phyloP scores from a whole-genome alignment of 1,140 invertebrate genomes.

The Dysdera silvatica region DNA sequence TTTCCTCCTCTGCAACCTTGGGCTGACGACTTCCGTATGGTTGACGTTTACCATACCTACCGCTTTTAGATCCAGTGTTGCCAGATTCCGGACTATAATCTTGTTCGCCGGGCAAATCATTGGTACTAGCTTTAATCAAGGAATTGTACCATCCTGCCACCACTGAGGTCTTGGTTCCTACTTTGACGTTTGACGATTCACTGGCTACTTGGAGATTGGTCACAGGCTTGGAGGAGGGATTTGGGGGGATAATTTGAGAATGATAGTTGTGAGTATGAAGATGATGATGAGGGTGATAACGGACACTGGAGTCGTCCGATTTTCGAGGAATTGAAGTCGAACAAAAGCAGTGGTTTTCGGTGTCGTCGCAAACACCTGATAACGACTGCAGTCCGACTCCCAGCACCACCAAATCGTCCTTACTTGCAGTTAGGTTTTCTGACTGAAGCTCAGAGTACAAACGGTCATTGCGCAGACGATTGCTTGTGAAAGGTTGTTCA shows the following conservation, averaged over 20 bases:
- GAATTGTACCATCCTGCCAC: conserved; percentile 2
- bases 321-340: background rate
- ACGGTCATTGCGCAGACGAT: background rate
- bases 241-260: background rate
- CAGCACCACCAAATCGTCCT: conserved; percentile 41
- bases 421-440: too few relatives aligned
- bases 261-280: background rate
- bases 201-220: background rate
- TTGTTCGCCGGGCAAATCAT: background rate
- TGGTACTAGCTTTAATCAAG: background rate
- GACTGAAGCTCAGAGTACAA: background rate
- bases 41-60: background rate
- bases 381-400: conserved; percentile 45
- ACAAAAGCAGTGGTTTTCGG: background rate
- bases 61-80: background rate
- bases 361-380: conserved; percentile 27
- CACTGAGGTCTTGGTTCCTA: background rate
- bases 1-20: conserved; percentile 39
- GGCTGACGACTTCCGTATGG: background rate
- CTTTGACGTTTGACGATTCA: background rate
- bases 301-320: background rate
- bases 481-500: background rate
- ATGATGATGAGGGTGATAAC: background rate
- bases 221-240: background rate
- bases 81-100: background rate